Base-by-base conservation (phyloP, 2,797 vertebrate genomes). In the Sebastes cheni region DNA sequence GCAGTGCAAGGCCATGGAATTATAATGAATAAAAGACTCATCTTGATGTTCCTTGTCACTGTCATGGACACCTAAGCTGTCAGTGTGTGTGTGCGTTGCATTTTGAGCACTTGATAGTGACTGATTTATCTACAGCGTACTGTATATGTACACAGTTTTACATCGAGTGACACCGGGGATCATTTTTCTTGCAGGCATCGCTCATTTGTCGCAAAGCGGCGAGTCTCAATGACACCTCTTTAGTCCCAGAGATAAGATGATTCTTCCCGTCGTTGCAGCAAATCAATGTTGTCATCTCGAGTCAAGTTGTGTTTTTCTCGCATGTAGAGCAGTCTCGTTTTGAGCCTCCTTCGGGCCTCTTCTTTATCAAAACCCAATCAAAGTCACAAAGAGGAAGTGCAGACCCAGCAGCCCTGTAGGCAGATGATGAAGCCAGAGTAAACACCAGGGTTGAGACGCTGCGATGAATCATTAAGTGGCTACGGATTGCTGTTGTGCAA, bases 201-300 rank as follows among this genome's bases (percentile, higher is more conserved):
- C 54, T 78, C 59, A 34, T 82, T 82, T 79, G 75, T 83, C 67
- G 62, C 50, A 54, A 77, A 67, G 30, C 22, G 55, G 60, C 42
- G 54, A 18, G 30, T 60, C 72, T 88, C 77, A 6, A 1, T 75
- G 75, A 82, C 71, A 69, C 59, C 59, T 54, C 42, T 66, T 79
- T 79, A 7, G 75, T 73, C 62, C 67, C 58, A 39, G 67, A 85
- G 67, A 89, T 79, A 25, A 77, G 32, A 54, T 4, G 70, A 70
- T 75, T 72, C 46, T 73, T 77, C 42, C 80, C 16, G 22, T 80
- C 68, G 68, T 23, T 10, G 54, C 27, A 16, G 64, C 83, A 68
- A 81, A 82, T 89, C 81, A 62, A 6, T 18, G 72, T 72, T 79
- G 71, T 86, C 81, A 67, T 80, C 72, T 80, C 39, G 14, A 34